A percentile compares a stretch with the other conserved stretches of the same genome.
These are phyloP conservation scores for Helicolenus hilgendorfi DNA, from an alignment of 2,797 vertebrate species.

Conservation along the genomic window DNA sequence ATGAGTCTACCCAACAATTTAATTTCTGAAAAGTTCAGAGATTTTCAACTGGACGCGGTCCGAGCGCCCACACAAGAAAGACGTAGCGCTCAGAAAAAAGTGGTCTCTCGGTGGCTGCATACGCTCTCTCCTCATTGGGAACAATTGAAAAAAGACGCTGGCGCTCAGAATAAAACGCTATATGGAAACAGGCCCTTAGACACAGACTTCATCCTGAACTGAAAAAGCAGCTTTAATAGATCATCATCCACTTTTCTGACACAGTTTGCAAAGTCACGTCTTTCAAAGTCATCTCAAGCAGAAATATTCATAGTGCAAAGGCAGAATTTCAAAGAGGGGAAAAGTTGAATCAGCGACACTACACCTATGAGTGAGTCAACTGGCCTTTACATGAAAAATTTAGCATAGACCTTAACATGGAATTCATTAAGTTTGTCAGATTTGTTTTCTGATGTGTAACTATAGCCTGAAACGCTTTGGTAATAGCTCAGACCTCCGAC, in stretches of 20 bases:
- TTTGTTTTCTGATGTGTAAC: conserved; percentile 27
- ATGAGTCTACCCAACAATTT: conserved; percentile 8
- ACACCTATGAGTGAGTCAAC: neutral
- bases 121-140: neutral
- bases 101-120: neutral
- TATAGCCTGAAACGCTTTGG: conserved; percentile 46
- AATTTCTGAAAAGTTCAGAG: neutral
- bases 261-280: neutral
- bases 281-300: conserved; percentile 32
- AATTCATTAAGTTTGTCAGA: neutral
- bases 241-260: conserved; percentile 32
- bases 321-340: conserved; percentile 7
- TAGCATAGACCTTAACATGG: neutral
- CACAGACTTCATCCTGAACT: conserved; percentile 30
- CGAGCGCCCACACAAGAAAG: too few relatives aligned
- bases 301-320: conserved; percentile 48
- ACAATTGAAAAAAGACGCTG: neutral
- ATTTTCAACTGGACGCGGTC: neutral
- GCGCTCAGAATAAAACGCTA: neutral
- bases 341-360: neutral
- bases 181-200: neutral
- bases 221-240: conserved; percentile 57
- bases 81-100: too few relatives aligned
- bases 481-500: conserved; percentile 39
- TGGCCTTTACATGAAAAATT: neutral